Conservation (phyloP, 2,797 vertebrate species). For the Astyanax mexicanus region DNA sequence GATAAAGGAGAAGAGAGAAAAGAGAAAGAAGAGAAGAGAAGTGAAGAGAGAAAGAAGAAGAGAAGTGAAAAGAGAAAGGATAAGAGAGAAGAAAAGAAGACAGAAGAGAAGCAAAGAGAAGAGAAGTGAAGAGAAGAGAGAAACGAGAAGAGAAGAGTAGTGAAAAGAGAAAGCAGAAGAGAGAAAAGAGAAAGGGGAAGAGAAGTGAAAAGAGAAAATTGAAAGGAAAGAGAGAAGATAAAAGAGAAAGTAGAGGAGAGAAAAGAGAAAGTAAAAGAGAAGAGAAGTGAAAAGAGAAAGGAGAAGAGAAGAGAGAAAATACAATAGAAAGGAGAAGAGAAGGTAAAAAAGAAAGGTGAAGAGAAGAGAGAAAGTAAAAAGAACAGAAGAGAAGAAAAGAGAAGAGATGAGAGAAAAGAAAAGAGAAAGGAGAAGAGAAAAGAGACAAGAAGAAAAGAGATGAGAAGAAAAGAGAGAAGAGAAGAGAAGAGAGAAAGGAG, state of each 20-base stretch:
- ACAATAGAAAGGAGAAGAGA: slow-evolving; percentile 25
- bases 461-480: neutral
- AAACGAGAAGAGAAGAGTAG: too few species aligned
- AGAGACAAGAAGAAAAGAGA: neutral
- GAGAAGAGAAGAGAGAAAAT: neutral
- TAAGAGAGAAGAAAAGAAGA: neutral
- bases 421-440: slow-evolving; percentile 19
- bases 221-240: slow-evolving; percentile 9
- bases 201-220: neutral
- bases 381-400: neutral
- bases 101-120: too few species aligned
- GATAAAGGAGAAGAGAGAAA: slow-evolving; percentile 30
- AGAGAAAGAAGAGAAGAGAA: slow-evolving; percentile 10
- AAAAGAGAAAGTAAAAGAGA: neutral
- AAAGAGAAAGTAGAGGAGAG: neutral
- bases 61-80: neutral
- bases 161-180: slow-evolving; percentile 25
- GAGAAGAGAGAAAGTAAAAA: too few species aligned
- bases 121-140: too few species aligned
- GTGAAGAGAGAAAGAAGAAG: neutral
- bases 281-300: neutral
- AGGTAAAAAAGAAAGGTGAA: neutral
- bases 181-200: slow-evolving; percentile 20
- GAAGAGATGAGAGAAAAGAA: neutral
- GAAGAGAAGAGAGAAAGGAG: neutral